Base-by-base conservation (phyloP, 2,113 vertebrate genomes). In the Cheirogaleus medius region DNA sequence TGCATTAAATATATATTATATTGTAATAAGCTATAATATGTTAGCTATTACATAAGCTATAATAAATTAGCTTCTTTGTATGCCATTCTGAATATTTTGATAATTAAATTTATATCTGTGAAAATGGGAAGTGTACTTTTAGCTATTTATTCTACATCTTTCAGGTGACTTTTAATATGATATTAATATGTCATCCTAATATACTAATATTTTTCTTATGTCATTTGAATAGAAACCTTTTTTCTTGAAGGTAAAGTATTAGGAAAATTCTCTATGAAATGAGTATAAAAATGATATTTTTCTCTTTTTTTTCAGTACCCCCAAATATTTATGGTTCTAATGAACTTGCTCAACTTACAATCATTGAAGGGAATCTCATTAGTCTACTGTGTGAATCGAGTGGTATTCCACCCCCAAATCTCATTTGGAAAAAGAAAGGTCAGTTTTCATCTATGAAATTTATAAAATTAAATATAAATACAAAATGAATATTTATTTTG, bases 381-480 rank as follows among this genome's bases (percentile, higher is more conserved):
- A 99, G 98, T 92, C 98, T 99, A 13, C 97, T 99, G 66, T 99
- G 99, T 98, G 99, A 99, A 96, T 99, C 99, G 92, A 99, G 98
- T 97, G 99, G 99, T 20, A 99, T 99, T 80, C 99, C 99, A 54
- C 99, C 99, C 54, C 99, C 99, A 85, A 99, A 98, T 90, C 99
- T 99, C 4, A 98, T 97, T 15, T 99, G 99, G 99, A 99, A 96
- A 94, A 99, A 99, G 97, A 99, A 99, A 4, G 99, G 99, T 99
- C 93, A 96, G 98, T 98, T 80, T 73, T 64, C 8, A 2, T 13
- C 13, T 0, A 37, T 84, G 12, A 86, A 82, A 71, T 10, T 93
- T 94, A 66, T 60, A 92, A 94, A 83, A 92, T 71, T 58, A 90
- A 71, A 92, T 92, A 27, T 52, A 94, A 85, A 82, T 66, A n/a